Conservation (phyloP, 1,140 invertebrate genomes). For the Drosophila takahashii region DNA sequence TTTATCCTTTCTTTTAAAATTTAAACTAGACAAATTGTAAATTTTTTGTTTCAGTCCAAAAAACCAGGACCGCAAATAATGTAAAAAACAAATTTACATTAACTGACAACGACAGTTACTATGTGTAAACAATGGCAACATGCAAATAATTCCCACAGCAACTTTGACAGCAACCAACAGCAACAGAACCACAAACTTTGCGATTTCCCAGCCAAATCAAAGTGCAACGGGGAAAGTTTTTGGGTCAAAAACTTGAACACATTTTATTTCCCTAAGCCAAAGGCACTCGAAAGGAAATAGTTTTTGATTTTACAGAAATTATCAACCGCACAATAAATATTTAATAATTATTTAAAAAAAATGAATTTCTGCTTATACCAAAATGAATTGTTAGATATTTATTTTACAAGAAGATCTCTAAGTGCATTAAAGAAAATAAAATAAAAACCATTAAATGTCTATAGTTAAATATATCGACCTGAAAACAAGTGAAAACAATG, state of each 20-base stretch:
- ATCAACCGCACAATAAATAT: neutral
- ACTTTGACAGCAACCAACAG: slow-evolving; percentile 45
- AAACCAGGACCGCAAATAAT: slow-evolving; percentile 31
- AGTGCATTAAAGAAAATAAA: neutral
- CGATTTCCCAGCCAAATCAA: slow-evolving; percentile 32
- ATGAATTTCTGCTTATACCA: neutral
- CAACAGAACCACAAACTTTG: slow-evolving; percentile 44
- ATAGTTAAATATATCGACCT: slow-evolving; percentile 18
- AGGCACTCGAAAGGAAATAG: neutral
- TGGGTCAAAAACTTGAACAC: slow-evolving; percentile 8
- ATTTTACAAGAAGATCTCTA: neutral
- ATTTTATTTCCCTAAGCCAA: neutral
- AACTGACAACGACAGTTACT: slow-evolving; percentile 47
- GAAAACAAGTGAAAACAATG: slow-evolving; percentile 16
- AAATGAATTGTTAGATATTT: neutral
- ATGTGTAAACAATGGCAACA: slow-evolving; percentile 46
- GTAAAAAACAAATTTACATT: slow-evolving; percentile 45
- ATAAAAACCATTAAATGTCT: slow-evolving; percentile 16
- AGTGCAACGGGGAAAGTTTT: slow-evolving; percentile 24
- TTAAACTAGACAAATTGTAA: neutral
- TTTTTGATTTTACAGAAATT: neutral
- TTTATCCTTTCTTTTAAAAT: neutral
- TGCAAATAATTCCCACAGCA: slow-evolving; percentile 33
- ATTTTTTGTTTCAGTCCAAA: slow-evolving; percentile 6
- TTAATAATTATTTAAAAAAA: neutral